Conservation (phyloP, 2,113 vertebrate species). For the Hippocampus barbouri region DNA sequence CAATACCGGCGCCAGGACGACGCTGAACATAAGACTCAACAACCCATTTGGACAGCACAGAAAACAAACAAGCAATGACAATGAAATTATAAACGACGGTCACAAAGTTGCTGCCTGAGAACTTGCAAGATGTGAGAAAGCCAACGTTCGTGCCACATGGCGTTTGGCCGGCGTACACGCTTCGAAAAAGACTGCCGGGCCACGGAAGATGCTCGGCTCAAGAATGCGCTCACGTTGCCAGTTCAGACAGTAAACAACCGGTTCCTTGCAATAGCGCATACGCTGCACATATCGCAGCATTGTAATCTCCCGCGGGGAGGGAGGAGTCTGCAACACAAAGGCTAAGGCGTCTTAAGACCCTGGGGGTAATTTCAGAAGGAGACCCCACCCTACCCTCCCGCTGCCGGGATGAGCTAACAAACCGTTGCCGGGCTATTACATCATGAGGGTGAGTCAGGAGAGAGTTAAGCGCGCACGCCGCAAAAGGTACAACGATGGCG, state of each 20-base stretch:
- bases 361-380: conserved; percentile 43
- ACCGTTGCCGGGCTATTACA: conserved; percentile 64
- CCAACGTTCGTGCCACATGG: conserved; percentile 7
- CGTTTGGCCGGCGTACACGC: conserved; percentile 10
- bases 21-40: background rate
- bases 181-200: conserved; percentile 11
- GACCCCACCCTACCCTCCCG: background rate
- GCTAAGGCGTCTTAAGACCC: conserved; percentile 40
- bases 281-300: conserved; percentile 37
- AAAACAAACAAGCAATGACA: background rate
- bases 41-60: background rate
- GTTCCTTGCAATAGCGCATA: conserved; percentile 33
- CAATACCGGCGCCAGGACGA: background rate
- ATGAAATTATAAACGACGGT: background rate
- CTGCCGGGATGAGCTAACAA: conserved; percentile 48
- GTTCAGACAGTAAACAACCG: conserved; percentile 53
- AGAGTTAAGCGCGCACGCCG: conserved; percentile 25
- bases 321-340: conserved; percentile 18
- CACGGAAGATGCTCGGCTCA: conserved; percentile 22
- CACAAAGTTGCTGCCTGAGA: background rate
- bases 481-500: background rate
- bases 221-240: conserved; percentile 38
- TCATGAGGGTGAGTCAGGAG: conserved; percentile 63
- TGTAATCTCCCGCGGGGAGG: conserved; percentile 27
- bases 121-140: background rate